phyloP scores from a whole-genome alignment of 2,888 invertebrate genomes.

The Hedychridium roseum region DNA sequence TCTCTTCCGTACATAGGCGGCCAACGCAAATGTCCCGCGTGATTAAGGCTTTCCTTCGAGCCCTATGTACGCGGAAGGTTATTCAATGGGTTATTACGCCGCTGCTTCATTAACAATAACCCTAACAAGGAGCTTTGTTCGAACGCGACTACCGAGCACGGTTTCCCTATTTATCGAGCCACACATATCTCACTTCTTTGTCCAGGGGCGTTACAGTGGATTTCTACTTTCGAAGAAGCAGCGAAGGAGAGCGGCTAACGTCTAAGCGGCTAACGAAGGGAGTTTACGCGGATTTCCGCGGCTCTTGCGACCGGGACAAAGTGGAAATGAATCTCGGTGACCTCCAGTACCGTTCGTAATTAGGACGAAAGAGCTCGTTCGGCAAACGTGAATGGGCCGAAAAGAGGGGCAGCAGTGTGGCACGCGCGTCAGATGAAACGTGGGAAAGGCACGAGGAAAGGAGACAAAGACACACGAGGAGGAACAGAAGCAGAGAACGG shows the following conservation, averaged over 20 bases:
- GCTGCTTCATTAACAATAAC: too few relatives aligned
- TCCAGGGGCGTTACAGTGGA: neutral
- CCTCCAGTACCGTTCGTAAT: too few relatives aligned
- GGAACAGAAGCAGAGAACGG: conserved; percentile 2
- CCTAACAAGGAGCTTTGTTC: too few relatives aligned
- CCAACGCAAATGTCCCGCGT: too few relatives aligned
- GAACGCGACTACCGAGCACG: neutral
- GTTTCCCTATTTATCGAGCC: neutral
- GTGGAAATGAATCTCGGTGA: too few relatives aligned
- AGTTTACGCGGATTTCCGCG: too few relatives aligned
- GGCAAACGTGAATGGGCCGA: neutral
- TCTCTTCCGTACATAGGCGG: too few relatives aligned
- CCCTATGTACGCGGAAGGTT: too few relatives aligned
- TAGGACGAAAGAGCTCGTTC: conserved; percentile 35
- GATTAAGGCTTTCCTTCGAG: too few relatives aligned
- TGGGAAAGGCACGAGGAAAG: neutral
- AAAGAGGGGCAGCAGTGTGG: conserved; percentile 12
- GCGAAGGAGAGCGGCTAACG: neutral
- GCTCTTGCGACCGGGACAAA: too few relatives aligned
- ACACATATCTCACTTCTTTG: neutral
- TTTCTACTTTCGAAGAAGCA: neutral
- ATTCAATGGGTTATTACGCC: too few relatives aligned
- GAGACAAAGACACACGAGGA: conserved; percentile 4
- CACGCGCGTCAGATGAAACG: conserved; percentile 3
- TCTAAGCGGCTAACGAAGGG: too few relatives aligned